Base-by-base conservation (phyloP, 2,888 invertebrate genomes). In the Pseudeuparius sepicola region DNA sequence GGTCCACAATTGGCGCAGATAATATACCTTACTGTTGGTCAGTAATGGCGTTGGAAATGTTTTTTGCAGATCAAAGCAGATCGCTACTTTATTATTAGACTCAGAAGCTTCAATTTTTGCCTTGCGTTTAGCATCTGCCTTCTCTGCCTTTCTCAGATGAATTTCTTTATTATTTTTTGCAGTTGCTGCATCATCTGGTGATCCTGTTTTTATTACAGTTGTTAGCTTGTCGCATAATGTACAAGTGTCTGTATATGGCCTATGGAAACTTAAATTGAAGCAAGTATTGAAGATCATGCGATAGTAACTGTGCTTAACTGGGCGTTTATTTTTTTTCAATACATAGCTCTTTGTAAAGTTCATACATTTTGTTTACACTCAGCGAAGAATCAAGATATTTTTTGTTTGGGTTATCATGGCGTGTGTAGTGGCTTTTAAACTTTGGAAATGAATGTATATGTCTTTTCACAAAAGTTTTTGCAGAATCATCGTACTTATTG, bases 311-410 rank as follows among this genome's bases (percentile, higher is more conserved):
- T 10, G 12, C 14, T 30, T 17, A 2, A 23, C 11, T 5, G 31
- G 15, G 14, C 7, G 10, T 31, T n/a, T 16, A 13, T 18, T 24
- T 12, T 36, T 7, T 20, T 23, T n/a, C 15, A 2, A 24, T 12
- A 17, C 30, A 31, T n/a, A 86, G 20, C 18, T 34, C 34, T 34
- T 14, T 13, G 5, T 27, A 34, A 14, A 34, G 27, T 3, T 34
- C 28, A 27, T 34, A 26, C 26, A 34, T 28, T 20, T 26, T 34
- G 5, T 15, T 25, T 12, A 27, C 17, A 27, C 28, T 34, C 23
- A 34, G 23, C 20, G 10, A 13, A 9, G 13, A 27, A 27, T 27
- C 12, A 6, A 12, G 27, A 27, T 27, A 27, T 27, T 27, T 27
- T 27, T 11, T 3, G 14, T 27, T 27, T 27, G 11, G 27, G 14